phyloP scores from a whole-genome alignment of 1,140 invertebrate species.

The Leptinotarsa lineolata region DNA sequence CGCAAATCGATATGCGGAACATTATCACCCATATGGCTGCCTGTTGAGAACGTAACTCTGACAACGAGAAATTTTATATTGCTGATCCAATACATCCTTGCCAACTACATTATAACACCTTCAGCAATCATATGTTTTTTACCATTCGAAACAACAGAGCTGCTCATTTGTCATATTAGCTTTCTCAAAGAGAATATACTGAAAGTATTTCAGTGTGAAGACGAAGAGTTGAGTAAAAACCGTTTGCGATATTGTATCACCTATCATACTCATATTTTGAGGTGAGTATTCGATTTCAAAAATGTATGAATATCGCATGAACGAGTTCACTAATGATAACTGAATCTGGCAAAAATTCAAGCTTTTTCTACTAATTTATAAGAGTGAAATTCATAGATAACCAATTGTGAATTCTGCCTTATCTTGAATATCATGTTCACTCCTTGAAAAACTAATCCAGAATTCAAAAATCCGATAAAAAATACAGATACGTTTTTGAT shows the following conservation, averaged over 20 bases:
- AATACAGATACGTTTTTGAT: too few relatives aligned
- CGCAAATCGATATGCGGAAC: conserved; percentile 14
- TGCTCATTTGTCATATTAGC: conserved; percentile 10
- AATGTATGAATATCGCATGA: too few relatives aligned
- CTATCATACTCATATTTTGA: conserved; percentile 13
- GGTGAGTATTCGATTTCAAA: not conserved
- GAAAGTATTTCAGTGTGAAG: not conserved
- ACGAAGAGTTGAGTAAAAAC: not conserved
- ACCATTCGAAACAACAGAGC: conserved; percentile 15
- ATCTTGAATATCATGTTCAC: too few relatives aligned
- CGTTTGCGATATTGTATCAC: conserved; percentile 6
- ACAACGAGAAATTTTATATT: conserved; percentile 5
- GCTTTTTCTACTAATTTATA: too few relatives aligned
- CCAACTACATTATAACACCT: not conserved
- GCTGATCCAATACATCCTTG: not conserved
- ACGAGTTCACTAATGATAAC: too few relatives aligned
- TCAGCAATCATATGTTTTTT: not conserved
- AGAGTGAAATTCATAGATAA: too few relatives aligned
- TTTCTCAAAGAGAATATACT: conserved; percentile 4
- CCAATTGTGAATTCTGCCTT: too few relatives aligned
- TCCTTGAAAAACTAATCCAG: too few relatives aligned
- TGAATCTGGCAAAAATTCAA: too few relatives aligned
- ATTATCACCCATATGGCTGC: conserved; percentile 11
- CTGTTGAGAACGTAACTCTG: not conserved
- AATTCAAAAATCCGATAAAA: too few relatives aligned